phyloP scores from a whole-genome alignment of 2,888 invertebrate species.

The Theodoxus fluviatilis region DNA sequence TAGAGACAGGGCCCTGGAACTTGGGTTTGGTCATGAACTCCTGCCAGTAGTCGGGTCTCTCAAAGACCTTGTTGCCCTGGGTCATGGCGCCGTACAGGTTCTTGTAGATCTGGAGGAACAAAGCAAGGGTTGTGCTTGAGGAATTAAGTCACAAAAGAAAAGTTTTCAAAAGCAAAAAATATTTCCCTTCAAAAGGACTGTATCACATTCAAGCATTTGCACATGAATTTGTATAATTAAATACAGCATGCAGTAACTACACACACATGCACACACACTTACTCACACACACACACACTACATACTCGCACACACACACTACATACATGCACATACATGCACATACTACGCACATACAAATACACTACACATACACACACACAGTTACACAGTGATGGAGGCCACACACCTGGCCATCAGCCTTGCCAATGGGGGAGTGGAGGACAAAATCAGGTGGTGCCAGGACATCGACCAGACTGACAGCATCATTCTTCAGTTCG shows the following conservation, averaged over 20 bases:
- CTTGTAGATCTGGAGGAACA: conserved; percentile 59
- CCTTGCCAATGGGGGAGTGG: conserved; percentile 83
- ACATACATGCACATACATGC: neutral
- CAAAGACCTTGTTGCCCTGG: conserved; percentile 53
- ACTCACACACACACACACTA: neutral
- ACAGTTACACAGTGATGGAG: neutral
- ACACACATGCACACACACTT: neutral
- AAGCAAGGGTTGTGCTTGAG: neutral
- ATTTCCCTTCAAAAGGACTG: no score
- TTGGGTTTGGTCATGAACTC: conserved; percentile 58
- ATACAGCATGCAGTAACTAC: neutral
- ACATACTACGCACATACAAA: neutral
- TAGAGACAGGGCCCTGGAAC: no score
- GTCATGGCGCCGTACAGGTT: conserved; percentile 62
- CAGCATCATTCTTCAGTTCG: conserved; percentile 77
- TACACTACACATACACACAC: neutral
- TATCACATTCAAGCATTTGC: neutral
- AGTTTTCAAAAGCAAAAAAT: no score
- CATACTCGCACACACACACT: neutral
- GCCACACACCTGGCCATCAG: conserved; percentile 80
- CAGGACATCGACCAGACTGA: conserved; percentile 82
- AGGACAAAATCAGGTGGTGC: conserved; percentile 89
- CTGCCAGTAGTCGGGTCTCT: conserved; percentile 56
- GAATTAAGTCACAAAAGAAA: neutral
- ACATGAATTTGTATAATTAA: neutral